Evolutionary conservation across 2,888 invertebrate species (phyloP), one percentile per base, ranked within the genome.

Genomic region (Perizoma affinitatum): DNA sequence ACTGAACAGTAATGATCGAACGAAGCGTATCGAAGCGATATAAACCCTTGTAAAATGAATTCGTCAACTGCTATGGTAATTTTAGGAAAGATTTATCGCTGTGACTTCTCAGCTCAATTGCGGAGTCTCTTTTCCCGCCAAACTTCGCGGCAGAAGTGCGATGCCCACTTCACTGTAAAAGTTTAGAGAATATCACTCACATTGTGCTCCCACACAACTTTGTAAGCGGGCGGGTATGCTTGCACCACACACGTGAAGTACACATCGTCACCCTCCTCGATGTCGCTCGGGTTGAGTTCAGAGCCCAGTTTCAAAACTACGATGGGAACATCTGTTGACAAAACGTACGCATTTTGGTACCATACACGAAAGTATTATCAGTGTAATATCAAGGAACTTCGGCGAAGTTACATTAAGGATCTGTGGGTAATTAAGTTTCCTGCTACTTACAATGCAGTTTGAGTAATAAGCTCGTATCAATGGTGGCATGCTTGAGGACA

Each of bases 401-500:
- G 22, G 22, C 3, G 22, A 22, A 22, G 22, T 22, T 22, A 22
- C 3, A 22, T 22, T 3, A 22, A 22, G 22, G 22, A 22, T 22
- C 22, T 22, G 22, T 22, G 22, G 22, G 22, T 2, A 22, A 22
- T 22, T 22, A 22, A 3, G 22, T 22, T 22, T 22, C 22, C 3
- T 1, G 43, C n/a, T 52, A 84, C 97, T 97, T 93, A 98, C 98
- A 98, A 88, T 96, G 96, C 70, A 98, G 95, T 89, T 97, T 96
- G 61, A 98, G 93, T 79, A 95, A 95, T 94, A 97, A 95, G 52
- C 95, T 95, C 66, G 96, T 95, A 84, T 98, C 97, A 64, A 95
- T 94, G 33, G 95, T 93, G 60, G 96, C 94, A 70, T 94, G 95
- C 72, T 95, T 94, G 34, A 97, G 93, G 69, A 95, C 93, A 50